A percentile compares a stretch with the other conserved stretches of the same genome.
Evolutionary conservation across 2,797 vertebrate genomes (phyloP).

Genomic region (Cyclura pinguis): DNA sequence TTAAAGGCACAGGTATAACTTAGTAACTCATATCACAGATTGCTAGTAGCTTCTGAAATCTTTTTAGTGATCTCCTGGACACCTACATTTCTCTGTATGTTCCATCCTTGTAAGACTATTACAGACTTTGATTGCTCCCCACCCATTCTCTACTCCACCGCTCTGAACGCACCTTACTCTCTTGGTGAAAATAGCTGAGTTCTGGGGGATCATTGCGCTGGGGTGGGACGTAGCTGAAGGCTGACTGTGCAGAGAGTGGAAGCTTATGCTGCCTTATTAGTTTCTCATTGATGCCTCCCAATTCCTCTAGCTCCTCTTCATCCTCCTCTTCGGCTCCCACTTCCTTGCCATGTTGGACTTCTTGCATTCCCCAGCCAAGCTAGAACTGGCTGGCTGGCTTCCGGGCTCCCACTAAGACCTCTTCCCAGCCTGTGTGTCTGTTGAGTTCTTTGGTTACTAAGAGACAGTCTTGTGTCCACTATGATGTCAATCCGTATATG

Average conservation of each 20-base stretch:
- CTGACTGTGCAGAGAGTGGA: slow-evolving; percentile 55
- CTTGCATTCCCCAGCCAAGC: slow-evolving; percentile 11
- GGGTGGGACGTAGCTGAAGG: slow-evolving; percentile 73
- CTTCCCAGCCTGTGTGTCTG: background rate
- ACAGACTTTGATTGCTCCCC: too few species aligned
- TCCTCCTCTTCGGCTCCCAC: background rate
- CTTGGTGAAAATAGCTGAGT: slow-evolving; percentile 75
- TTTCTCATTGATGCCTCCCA: fast-evolving
- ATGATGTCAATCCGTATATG: slow-evolving; percentile 25
- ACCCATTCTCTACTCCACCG: too few species aligned
- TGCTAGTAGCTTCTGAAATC: background rate
- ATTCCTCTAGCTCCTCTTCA: fast-evolving
- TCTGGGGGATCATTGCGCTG: slow-evolving; percentile 67
- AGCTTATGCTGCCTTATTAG: background rate
- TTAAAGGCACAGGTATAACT: background rate
- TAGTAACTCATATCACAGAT: background rate
- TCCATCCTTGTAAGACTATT: background rate
- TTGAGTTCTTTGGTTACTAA: slow-evolving; percentile 37
- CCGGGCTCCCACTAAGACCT: background rate
- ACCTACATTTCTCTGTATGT: fast-evolving
- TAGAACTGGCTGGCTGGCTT: background rate
- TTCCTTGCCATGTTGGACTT: background rate
- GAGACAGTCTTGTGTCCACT: slow-evolving; percentile 16
- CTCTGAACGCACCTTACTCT: slow-evolving; percentile 58
- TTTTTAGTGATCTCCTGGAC: fast-evolving